phyloP scores from a whole-genome alignment of 2,888 invertebrate genomes.

The Exephanes ischioxanthus region DNA sequence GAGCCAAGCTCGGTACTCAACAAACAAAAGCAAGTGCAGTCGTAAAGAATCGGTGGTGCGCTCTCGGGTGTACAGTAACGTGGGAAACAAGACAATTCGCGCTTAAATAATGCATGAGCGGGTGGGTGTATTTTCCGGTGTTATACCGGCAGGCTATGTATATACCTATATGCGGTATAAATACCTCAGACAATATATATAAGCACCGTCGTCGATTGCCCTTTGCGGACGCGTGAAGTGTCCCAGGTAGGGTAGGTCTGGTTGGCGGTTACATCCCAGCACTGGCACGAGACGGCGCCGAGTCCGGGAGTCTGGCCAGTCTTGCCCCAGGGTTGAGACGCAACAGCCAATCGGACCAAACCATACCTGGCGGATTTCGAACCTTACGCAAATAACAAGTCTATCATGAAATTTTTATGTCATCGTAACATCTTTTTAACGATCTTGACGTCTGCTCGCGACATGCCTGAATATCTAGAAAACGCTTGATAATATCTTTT shows the following conservation, averaged over 20 bases:
- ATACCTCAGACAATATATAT: conserved; percentile 30
- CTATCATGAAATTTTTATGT: too few species aligned
- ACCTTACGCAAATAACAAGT: too few species aligned
- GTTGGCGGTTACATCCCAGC: background rate
- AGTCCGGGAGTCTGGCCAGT: background rate
- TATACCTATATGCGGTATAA: conserved; percentile 9
- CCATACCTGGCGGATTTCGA: too few species aligned
- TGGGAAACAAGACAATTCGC: conserved; percentile 79
- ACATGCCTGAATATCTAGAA: background rate
- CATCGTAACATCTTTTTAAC: too few species aligned
- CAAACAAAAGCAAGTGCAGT: conserved; percentile 79
- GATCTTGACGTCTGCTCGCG: too few species aligned
- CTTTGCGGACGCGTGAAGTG: background rate
- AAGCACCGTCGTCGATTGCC: background rate
- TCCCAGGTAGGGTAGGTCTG: background rate
- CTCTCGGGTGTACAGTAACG: conserved; percentile 74
- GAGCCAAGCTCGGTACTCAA: conserved; percentile 62
- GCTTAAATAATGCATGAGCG: conserved; percentile 82
- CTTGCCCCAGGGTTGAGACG: too few species aligned
- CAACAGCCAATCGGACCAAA: too few species aligned
- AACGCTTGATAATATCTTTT: too few species aligned
- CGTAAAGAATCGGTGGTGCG: conserved; percentile 76
- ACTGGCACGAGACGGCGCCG: background rate
- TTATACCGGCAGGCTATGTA: conserved; percentile 30
- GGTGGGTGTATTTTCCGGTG: conserved; percentile 76